phyloP scores from a whole-genome alignment of 2,888 invertebrate genomes.

The Corythucha ciliata region DNA sequence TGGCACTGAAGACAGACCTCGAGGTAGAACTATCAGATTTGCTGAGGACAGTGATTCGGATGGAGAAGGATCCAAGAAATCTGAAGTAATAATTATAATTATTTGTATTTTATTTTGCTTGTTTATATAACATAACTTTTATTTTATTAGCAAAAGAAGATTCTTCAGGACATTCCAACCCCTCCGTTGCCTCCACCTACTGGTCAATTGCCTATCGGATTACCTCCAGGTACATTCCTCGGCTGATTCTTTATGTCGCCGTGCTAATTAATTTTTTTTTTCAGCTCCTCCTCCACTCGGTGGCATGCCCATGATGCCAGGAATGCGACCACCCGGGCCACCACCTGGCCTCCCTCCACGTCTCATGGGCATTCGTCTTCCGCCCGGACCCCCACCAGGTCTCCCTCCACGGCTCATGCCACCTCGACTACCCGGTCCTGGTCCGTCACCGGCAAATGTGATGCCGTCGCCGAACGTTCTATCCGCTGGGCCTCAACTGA shows the following conservation, averaged over 20 bases:
- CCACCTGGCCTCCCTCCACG: conserved; percentile 55
- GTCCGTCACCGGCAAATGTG: no score
- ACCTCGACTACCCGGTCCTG: conserved; percentile 29
- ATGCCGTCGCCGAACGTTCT: conserved; percentile 55
- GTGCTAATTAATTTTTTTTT: conserved; percentile 31
- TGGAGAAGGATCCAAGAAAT: conserved; percentile 70
- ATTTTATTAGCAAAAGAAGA: no score
- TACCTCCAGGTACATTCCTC: conserved; percentile 32
- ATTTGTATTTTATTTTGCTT: no score
- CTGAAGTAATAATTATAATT: no score
- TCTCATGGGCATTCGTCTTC: conserved; percentile 53
- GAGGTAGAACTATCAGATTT: conserved; percentile 36
- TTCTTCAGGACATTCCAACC: no score
- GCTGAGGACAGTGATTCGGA: conserved; percentile 40
- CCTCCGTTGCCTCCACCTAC: conserved; percentile 29
- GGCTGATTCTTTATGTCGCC: background rate
- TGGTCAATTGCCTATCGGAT: conserved; percentile 30
- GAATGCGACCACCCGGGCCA: conserved; percentile 48
- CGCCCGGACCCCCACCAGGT: conserved; percentile 56
- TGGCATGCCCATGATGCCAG: conserved; percentile 28
- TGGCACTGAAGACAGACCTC: conserved; percentile 22
- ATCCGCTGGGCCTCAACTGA: conserved; percentile 72
- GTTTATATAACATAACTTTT: no score
- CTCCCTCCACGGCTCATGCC: conserved; percentile 38
- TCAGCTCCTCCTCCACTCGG: conserved; percentile 48